A percentile compares a stretch with the other conserved stretches of the same genome.
These are phyloP conservation scores for Heliconius sara DNA, from an alignment of 2,888 invertebrate genomes.

Conservation along the genomic window DNA sequence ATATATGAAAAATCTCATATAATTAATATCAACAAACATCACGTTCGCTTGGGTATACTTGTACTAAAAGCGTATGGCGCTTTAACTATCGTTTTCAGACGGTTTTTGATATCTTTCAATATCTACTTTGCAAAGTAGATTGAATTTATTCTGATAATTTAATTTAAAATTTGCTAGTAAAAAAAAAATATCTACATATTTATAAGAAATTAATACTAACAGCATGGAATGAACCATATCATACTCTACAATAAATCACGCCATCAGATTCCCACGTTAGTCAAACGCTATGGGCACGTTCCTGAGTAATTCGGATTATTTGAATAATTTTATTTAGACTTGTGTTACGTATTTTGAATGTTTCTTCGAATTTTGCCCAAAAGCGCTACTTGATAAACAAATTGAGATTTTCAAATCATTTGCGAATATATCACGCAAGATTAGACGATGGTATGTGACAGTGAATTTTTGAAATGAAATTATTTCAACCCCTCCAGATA, in stretches of 20 bases:
- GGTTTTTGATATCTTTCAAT: not conserved
- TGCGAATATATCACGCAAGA: conserved; percentile 31
- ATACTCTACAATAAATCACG: conserved; percentile 60
- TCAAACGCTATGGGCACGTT: conserved; percentile 58
- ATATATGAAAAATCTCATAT: no score
- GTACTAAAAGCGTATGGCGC: not conserved
- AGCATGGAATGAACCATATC: not conserved
- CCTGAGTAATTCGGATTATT: conserved; percentile 38
- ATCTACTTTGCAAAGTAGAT: not conserved
- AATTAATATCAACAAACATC: no score
- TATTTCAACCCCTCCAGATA: not conserved
- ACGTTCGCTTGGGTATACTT: not conserved
- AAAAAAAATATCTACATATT: no score
- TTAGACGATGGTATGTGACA: not conserved
- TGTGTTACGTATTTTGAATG: conserved; percentile 35
- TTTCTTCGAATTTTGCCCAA: conserved; percentile 37
- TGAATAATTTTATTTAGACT: conserved; percentile 40
- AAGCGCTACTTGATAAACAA: conserved; percentile 33
- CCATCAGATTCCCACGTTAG: conserved; percentile 66
- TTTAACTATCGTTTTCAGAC: not conserved
- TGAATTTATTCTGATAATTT: not conserved
- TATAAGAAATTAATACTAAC: not conserved
- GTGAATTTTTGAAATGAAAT: not conserved
- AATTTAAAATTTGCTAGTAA: no score
- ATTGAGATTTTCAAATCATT: conserved; percentile 20